phyloP scores from a whole-genome alignment of 2,797 vertebrate species.

The Microchirus variegatus region DNA sequence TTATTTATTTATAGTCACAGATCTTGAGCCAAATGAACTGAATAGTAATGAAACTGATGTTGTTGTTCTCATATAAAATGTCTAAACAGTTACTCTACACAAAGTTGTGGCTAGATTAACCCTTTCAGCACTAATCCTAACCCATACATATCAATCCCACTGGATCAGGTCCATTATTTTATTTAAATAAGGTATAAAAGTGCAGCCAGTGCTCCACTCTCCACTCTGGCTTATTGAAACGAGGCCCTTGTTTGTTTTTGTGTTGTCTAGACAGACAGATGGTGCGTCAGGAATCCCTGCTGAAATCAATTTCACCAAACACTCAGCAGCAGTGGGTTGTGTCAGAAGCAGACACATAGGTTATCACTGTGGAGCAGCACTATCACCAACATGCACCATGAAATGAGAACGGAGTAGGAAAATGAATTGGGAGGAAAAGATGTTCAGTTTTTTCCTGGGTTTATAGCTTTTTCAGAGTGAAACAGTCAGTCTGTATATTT shows the following conservation, averaged over 20 bases:
- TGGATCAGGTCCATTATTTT: no score
- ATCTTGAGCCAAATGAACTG: background rate
- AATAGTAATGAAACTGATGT: background rate
- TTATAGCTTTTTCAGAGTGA: no score
- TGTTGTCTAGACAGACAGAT: conserved; percentile 24
- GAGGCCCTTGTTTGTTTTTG: conserved; percentile 13
- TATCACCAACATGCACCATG: background rate
- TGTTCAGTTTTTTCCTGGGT: no score
- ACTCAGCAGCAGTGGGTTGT: no score
- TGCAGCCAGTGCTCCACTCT: background rate
- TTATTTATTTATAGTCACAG: background rate
- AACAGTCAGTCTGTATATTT: no score
- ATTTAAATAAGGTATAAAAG: no score
- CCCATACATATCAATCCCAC: no score
- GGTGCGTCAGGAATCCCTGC: conserved; percentile 38
- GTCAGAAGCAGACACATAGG: conserved; percentile 11
- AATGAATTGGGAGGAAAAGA: background rate
- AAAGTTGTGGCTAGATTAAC: no score
- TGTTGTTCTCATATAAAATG: no score
- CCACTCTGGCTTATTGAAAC: background rate
- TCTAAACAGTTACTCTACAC: no score
- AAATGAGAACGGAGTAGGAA: background rate
- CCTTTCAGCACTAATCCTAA: no score
- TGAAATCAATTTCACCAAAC: conserved; percentile 19
- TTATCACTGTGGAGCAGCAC: conserved; percentile 23